Conservation (phyloP, 2,113 vertebrate species). For the Nyctibius bracteatus region DNA sequence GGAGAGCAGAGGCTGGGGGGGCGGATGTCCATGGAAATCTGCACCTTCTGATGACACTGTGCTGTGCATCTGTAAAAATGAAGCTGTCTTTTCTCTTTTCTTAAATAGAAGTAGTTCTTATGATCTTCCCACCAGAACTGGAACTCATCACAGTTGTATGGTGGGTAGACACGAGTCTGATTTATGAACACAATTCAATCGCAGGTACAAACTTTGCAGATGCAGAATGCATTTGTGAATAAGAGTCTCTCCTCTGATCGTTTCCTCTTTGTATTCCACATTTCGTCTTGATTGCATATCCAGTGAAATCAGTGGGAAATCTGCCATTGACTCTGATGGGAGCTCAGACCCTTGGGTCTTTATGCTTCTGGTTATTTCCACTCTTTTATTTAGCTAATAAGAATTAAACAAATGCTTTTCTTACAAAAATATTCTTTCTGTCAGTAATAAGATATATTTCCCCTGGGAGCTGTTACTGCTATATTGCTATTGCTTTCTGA, state of each 20-base stretch:
- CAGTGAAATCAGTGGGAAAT: not conserved
- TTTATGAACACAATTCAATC: not conserved
- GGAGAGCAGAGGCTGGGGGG: not conserved
- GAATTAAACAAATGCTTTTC: conserved; percentile 37
- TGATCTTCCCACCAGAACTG: not conserved
- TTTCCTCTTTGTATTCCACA: not conserved
- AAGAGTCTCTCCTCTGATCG: not conserved
- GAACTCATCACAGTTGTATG: not conserved
- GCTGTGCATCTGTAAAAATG: not conserved
- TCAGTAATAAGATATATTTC: conserved; percentile 36
- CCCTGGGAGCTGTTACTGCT: conserved; percentile 21
- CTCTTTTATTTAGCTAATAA: conserved; percentile 34
- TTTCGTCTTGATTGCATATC: not conserved
- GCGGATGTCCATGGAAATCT: not conserved
- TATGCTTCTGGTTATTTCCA: conserved; percentile 41
- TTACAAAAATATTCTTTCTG: conserved; percentile 36
- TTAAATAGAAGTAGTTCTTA: not conserved
- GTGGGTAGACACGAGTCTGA: not conserved
- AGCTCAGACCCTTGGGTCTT: conserved; percentile 10
- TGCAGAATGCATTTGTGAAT: not conserved
- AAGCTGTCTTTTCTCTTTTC: not conserved
- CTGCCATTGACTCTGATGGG: not conserved
- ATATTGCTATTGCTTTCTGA: conserved; percentile 40
- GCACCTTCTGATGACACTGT: not conserved
- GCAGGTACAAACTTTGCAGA: not conserved